Base-by-base conservation (phyloP, 2,113 vertebrate genomes). In the Hyaena hyaena region DNA sequence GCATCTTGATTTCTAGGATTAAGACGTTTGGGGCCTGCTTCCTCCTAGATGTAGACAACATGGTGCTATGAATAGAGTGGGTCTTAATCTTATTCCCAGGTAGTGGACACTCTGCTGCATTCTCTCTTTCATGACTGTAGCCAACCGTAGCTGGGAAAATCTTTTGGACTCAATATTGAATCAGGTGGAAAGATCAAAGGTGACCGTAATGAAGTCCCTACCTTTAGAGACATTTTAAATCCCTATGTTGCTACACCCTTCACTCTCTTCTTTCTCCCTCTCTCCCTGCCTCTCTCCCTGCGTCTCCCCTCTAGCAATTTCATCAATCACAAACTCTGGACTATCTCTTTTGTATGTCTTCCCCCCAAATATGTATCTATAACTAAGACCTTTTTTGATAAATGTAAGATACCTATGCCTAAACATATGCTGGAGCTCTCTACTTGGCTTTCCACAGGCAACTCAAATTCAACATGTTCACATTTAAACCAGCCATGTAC, bases 131-230 rank as follows among this genome's bases (percentile, higher is more conserved):
- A n/a, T 76, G 50, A 23, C 68, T 65, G 21, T 55, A 58, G 65
- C n/a, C 9, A 39, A 1, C 7, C 35, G 16, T 28, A 11, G 12
- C 31, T 26, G 74, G 39, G 31, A 16, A 84, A 45, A 26, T 48
- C 15, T 83, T 89, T 26, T 28, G 33, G 0, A 43, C 5, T 69
- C 26, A 26, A 8, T 15, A 28, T 43, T 43, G 50, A 58, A 31
- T 85, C 66, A 48, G 79, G 35, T 26, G 8, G n/a, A 68, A 33
- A 53, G 10, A 43, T 39, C 73, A 14, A 58, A 84, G 39, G 31
- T 33, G 6, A n/a, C 17, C 9, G 0, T 53, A 31, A 19, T 7
- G 31, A 65, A 65, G 14, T 63, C 39, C 33, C 28, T 35, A n/a
- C 14, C 39, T 76, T 93, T 28, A 17, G 45, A 9, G 31, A 45